These are phyloP conservation scores for Neoaliturus tenellus DNA, from an alignment of 2,888 invertebrate genomes.

Conservation along the genomic window DNA sequence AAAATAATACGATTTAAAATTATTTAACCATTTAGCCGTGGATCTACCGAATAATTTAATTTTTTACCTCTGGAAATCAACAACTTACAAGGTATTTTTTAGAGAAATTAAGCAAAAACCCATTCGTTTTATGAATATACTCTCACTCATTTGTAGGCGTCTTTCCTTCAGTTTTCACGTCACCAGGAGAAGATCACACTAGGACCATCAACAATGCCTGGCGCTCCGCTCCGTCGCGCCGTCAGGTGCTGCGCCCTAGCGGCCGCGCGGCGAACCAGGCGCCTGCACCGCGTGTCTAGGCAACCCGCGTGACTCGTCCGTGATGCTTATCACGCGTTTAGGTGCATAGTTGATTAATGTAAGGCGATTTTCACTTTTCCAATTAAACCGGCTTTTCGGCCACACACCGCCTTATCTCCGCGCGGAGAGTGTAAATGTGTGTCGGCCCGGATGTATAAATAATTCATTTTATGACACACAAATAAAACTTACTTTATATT, in stretches of 20 bases:
- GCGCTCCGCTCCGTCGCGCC: background rate
- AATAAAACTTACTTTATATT: slow-evolving; percentile 31
- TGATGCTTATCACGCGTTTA: background rate
- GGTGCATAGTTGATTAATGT: slow-evolving; percentile 33
- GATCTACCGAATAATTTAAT: too few relatives aligned
- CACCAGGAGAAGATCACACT: too few relatives aligned
- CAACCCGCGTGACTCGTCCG: slow-evolving; percentile 12
- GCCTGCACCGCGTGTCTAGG: slow-evolving; percentile 23
- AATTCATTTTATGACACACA: slow-evolving; percentile 13
- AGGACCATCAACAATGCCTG: too few relatives aligned
- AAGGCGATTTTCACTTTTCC: slow-evolving; percentile 27
- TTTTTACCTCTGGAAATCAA: too few relatives aligned
- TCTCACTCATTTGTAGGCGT: too few relatives aligned
- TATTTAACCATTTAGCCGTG: too few relatives aligned
- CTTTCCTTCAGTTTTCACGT: too few relatives aligned
- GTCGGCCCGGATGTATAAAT: slow-evolving; percentile 46
- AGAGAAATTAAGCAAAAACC: too few relatives aligned
- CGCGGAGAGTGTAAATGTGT: slow-evolving; percentile 24
- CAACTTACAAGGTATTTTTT: too few relatives aligned
- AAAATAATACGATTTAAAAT: too few relatives aligned
- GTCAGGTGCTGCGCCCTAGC: slow-evolving; percentile 24
- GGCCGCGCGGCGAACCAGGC: slow-evolving; percentile 2
- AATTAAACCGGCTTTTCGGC: slow-evolving; percentile 20
- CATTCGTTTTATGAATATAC: too few relatives aligned
- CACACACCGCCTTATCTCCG: background rate